Conservation (phyloP, 2,113 vertebrate species). For the Periophthalmodon schlosseri region DNA sequence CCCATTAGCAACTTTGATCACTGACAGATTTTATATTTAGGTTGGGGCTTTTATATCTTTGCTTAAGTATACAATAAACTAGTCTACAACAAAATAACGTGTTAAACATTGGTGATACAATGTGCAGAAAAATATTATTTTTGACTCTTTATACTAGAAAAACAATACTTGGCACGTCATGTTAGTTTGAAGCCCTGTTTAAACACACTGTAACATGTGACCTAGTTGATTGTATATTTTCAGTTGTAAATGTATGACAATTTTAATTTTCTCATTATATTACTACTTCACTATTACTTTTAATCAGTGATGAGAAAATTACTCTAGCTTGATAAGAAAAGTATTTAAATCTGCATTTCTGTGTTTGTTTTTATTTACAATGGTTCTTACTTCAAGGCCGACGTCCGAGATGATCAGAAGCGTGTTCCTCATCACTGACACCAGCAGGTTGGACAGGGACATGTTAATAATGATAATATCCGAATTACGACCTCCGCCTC, state of each 20-base stretch:
- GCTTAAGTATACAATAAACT: too few relatives aligned
- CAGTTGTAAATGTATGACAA: not conserved
- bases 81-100: too few relatives aligned
- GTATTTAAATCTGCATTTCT: not conserved
- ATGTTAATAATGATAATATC: conserved; percentile 82
- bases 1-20: too few relatives aligned
- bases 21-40: too few relatives aligned
- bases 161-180: not conserved
- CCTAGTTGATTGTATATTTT: not conserved
- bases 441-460: conserved; percentile 76
- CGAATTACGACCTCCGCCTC: conserved; percentile 57
- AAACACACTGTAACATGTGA: too few relatives aligned
- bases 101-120: too few relatives aligned
- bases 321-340: not conserved
- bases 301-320: not conserved
- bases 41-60: too few relatives aligned
- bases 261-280: not conserved
- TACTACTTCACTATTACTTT: not conserved
- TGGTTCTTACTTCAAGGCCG: conserved; percentile 67
- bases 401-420: conserved; percentile 73
- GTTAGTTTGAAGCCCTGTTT: not conserved
- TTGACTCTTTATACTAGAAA: not conserved
- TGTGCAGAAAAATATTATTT: too few relatives aligned
- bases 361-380: not conserved
- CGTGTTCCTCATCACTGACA: conserved; percentile 73